Base-by-base conservation (phyloP, 1,140 invertebrate genomes). In the Eriocheir sinensis region DNA sequence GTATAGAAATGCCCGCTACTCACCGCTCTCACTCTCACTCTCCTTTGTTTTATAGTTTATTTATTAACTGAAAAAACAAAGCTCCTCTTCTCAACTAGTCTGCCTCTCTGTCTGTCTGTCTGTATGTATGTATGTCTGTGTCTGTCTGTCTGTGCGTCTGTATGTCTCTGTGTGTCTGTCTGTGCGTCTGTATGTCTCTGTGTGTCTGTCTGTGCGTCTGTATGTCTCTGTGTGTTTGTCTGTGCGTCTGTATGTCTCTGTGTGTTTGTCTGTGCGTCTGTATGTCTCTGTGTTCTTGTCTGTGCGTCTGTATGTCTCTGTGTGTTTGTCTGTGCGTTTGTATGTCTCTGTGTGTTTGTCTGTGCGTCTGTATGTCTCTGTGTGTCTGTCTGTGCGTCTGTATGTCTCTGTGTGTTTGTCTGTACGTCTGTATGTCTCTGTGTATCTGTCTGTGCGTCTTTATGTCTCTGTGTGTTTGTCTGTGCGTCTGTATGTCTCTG, bases 21-120 rank as follows among this genome's bases (percentile, higher is more conserved):
- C n/a, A n/a, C n/a, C 89, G 27, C 32, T 90, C 44, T 60, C 89
- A 2, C 38, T 44, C 44, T 90, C 41, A 30, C n/a, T 90, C 41
- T 72, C 0, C 34, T 27, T 60, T 34, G 8, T 34, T 60, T 6
- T 88, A 30, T 88, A 3, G 32, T 21, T 88, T 2, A 34, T 38
- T 3, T 27, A 36, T 38, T n/a, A 4, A 6, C n/a, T n/a, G n/a
- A n/a, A n/a, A n/a, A n/a, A n/a, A n/a, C n/a, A n/a, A n/a, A n/a
- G n/a, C 53, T 21, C 21, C 53, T 72, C 53, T 72, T 21, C 27
- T 21, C 27, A 8, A 21, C 53, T 72, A 8, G 17, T 34, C 27
- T 90, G 27, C 53, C 21, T 90, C 2, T 90, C 27, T 53, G 12
- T 48, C 27, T 85, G 15, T 85, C 12, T 85, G 32, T 85, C 3